Evolutionary conservation across 2,113 vertebrate genomes (phyloP).

Genomic region (Nicator chloris): DNA sequence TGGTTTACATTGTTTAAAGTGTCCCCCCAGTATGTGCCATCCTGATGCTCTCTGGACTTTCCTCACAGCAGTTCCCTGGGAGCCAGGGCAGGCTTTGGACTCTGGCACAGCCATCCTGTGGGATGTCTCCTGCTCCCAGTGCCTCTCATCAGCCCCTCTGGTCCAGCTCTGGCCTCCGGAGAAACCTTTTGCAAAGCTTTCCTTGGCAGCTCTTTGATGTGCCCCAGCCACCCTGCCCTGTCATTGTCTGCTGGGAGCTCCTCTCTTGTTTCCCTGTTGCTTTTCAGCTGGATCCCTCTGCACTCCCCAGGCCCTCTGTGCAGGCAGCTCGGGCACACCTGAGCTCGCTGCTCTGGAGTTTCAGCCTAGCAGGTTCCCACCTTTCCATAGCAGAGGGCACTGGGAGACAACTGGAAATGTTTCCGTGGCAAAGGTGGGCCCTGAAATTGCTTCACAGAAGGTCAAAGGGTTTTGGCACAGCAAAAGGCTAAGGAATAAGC

Average conservation of each 20-base stretch:
- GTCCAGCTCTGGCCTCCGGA: background rate
- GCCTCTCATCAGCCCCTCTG: background rate
- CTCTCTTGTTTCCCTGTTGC: background rate
- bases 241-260: background rate
- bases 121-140: background rate
- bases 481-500: background rate
- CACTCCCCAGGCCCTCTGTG: background rate
- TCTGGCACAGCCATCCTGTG: background rate
- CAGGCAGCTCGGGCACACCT: background rate
- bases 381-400: background rate
- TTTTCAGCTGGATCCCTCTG: background rate
- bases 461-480: background rate
- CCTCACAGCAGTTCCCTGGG: background rate
- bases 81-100: background rate
- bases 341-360: fast-evolving
- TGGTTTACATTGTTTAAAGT: background rate
- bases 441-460: background rate
- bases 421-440: background rate
- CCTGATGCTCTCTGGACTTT: background rate
- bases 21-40: fast-evolving
- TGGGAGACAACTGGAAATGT: background rate
- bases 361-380: fast-evolving
- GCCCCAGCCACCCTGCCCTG: background rate
- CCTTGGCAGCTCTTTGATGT: background rate
- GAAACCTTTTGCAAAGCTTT: background rate